phyloP scores from a whole-genome alignment of 2,797 vertebrate species.

The Eutrigla gurnardus region DNA sequence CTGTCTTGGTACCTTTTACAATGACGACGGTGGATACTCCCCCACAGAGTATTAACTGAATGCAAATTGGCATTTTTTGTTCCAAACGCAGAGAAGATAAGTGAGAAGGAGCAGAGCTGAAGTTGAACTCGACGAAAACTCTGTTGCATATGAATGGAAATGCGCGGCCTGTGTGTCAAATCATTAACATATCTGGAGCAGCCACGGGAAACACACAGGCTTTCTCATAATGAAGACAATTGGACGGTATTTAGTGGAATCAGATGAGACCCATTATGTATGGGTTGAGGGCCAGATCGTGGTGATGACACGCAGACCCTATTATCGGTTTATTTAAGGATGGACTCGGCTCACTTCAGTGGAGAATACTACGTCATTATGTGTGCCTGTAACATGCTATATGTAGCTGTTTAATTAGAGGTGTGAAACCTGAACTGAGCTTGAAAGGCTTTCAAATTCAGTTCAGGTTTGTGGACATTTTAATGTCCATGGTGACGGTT shows the following conservation, averaged over 20 bases:
- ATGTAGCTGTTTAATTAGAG: background rate
- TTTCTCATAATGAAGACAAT: slow-evolving; percentile 16
- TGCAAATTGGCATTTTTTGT: background rate
- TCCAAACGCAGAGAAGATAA: background rate
- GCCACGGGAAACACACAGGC: background rate
- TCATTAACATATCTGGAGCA: slow-evolving; percentile 42
- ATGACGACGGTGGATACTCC: no score
- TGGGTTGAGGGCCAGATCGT: no score
- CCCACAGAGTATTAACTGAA: background rate
- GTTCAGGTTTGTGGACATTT: no score
- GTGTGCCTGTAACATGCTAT: no score
- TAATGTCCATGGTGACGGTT: no score
- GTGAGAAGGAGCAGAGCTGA: background rate
- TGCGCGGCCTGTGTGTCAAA: slow-evolving; percentile 9
- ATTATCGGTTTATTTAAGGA: background rate
- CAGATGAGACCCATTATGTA: background rate
- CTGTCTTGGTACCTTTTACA: no score
- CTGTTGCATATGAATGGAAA: slow-evolving; percentile 42
- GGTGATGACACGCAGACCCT: background rate
- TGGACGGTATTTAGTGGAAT: background rate
- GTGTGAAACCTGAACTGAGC: background rate
- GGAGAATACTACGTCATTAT: background rate
- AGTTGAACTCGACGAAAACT: slow-evolving; percentile 10
- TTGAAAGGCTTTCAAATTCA: background rate
- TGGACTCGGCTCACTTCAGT: background rate